phyloP scores from a whole-genome alignment of 2,113 vertebrate species.

The Clupea harengus region DNA sequence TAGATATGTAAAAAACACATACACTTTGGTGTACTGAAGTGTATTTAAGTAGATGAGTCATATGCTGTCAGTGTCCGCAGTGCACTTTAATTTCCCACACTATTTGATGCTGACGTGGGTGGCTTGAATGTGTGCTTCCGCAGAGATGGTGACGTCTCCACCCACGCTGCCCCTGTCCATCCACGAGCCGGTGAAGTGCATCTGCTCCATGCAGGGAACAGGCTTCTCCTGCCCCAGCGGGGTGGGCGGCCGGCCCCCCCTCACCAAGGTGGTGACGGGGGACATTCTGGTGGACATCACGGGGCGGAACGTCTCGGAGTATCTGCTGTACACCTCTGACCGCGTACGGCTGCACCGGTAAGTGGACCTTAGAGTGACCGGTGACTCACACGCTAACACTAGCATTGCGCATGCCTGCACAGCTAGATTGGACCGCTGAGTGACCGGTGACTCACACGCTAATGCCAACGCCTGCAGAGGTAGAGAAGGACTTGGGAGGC shows the following conservation, averaged over 20 bases:
- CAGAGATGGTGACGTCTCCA: slow-evolving; percentile 79
- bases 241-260: slow-evolving; percentile 83
- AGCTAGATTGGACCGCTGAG: too few species aligned
- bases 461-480: too few species aligned
- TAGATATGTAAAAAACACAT: not conserved
- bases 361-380: not conserved
- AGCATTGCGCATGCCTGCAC: too few species aligned
- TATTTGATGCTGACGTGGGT: too few species aligned
- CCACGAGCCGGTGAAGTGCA: slow-evolving; percentile 85
- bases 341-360: slow-evolving; percentile 91
- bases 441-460: too few species aligned
- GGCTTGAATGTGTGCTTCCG: not conserved
- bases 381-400: not conserved
- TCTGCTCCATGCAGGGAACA: slow-evolving; percentile 90
- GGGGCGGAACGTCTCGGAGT: slow-evolving; percentile 89
- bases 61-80: too few species aligned
- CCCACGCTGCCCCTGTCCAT: slow-evolving; percentile 77
- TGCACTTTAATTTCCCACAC: too few species aligned
- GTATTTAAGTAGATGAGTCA: too few species aligned
- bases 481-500: too few species aligned
- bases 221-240: slow-evolving; percentile 94
- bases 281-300: slow-evolving; percentile 94
- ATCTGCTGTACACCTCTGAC: slow-evolving; percentile 92
- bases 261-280: slow-evolving; percentile 91
- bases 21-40: too few species aligned